phyloP scores from a whole-genome alignment of 1,140 invertebrate genomes.

The Marisa cornuarietis region DNA sequence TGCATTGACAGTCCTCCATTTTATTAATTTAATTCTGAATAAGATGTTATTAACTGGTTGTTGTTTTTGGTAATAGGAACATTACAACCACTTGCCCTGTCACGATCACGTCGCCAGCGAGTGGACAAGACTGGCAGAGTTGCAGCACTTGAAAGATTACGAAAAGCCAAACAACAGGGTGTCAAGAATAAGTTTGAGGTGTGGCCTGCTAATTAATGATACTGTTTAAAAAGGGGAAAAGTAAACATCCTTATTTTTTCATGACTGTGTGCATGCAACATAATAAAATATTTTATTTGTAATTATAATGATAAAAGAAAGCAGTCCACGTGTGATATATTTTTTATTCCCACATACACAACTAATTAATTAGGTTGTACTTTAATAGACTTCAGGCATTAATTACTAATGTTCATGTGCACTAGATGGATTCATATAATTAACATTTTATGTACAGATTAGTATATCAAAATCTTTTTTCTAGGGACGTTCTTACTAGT shows the following conservation, averaged over 20 bases:
- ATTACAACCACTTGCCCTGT: constrained; percentile 39
- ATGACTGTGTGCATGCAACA: constrained; percentile 80
- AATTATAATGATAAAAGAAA: neutral
- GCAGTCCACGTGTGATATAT: neutral
- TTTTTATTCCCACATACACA: neutral
- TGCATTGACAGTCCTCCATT: neutral
- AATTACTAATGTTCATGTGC: neutral
- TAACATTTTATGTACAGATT: neutral
- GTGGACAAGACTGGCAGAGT: constrained; percentile 61
- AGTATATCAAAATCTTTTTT: neutral
- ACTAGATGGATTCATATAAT: neutral
- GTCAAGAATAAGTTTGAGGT: constrained; percentile 88
- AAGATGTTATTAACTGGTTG: neutral
- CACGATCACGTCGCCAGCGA: constrained; percentile 55
- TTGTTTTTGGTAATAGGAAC: constrained; percentile 6
- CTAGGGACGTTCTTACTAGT: neutral
- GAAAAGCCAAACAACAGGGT: constrained; percentile 77
- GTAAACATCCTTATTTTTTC: constrained; percentile 29
- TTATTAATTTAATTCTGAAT: neutral
- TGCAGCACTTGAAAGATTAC: constrained; percentile 85
- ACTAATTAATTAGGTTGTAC: neutral
- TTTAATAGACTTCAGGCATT: neutral
- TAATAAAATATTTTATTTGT: neutral
- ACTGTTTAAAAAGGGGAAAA: neutral
- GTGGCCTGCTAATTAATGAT: constrained; percentile 5